Evolutionary conservation across 2,888 invertebrate species (phyloP).

Genomic region (Drosophila niveifrons): DNA sequence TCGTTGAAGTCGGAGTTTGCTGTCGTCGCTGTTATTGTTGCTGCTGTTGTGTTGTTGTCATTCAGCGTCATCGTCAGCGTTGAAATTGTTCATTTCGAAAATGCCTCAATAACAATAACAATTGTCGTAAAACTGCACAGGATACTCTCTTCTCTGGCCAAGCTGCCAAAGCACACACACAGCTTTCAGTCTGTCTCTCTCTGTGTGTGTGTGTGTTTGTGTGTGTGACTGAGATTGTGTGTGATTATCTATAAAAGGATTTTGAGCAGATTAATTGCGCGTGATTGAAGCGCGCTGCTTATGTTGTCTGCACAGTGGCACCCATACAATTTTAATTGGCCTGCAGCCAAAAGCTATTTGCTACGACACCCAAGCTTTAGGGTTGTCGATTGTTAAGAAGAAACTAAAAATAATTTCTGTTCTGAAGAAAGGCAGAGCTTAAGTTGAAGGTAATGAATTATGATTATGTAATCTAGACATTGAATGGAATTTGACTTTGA

Average conservation of each 20-base stretch:
- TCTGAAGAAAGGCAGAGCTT: neutral
- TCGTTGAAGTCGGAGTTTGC: conserved; percentile 10
- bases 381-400: neutral
- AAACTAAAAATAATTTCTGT: neutral
- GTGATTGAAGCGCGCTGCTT: conserved; percentile 76
- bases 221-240: conserved; percentile 62
- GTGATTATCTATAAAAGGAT: conserved; percentile 82
- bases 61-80: conserved; percentile 75
- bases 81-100: conserved; percentile 82
- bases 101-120: conserved; percentile 82
- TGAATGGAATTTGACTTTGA: neutral
- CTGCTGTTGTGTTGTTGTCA: conserved; percentile 59
- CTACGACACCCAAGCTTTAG: conserved; percentile 1
- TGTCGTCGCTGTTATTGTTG: conserved; percentile 18
- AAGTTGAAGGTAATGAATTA: neutral
- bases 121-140: conserved; percentile 81
- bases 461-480: neutral
- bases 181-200: conserved; percentile 33
- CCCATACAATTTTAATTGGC: conserved; percentile 15
- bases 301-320: conserved; percentile 63
- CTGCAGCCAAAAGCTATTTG: conserved; percentile 12
- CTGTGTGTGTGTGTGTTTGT: conserved; percentile 29
- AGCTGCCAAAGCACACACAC: conserved; percentile 28
- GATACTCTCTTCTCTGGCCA: conserved; percentile 59
- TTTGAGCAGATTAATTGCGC: conserved; percentile 82